Evolutionary conservation across 2,797 vertebrate species (phyloP), one percentile per base, ranked within the genome.

Genomic region (Epinephelus awoara): DNA sequence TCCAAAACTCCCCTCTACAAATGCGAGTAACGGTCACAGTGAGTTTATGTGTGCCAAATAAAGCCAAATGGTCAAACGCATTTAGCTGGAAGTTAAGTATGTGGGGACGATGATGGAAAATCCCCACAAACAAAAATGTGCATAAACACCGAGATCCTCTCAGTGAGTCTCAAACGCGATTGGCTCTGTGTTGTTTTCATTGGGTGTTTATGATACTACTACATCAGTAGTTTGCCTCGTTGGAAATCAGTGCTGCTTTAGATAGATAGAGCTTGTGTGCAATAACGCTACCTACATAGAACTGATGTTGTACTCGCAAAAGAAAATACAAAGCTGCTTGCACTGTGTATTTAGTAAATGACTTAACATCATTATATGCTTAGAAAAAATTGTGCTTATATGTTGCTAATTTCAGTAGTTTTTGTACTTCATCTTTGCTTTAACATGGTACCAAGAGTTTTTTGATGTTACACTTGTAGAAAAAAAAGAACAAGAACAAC

Each of bases 231-330:
- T 93, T 92, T 89, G 85, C 88, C 86, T 87, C 51, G 81, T 85
- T 88, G 83, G 83, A 85, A 84, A 80, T 84, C 84, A 88, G 86
- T 90, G 85, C 88, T 90, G 91, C 89, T 93, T 91, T 91, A 84
- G 85, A 82, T 92, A 88, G 75, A 82, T 89, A 91, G 83, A 90
- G 86, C 89, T 90, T 92, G 79, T 92, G 88, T 93, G 92, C 89
- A 90, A 80, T 90, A 86, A 82, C 50, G 85, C 84, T 87, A 68
- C 71, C 29, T 80, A 83, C 77, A 69, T 86, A 91, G 81, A 90
- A 85, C 79, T n/a, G 79, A 85, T 84, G 80, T 87, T 88, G 85
- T 89, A 87, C 72, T 82, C 72, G 91, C 91, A 91, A 89, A 88
- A 69, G 52, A 88, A 90, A 89, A 91, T 34, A 85, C 55, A 59